Conservation (phyloP, 2,888 invertebrate species). For the Agapostemon virescens region DNA sequence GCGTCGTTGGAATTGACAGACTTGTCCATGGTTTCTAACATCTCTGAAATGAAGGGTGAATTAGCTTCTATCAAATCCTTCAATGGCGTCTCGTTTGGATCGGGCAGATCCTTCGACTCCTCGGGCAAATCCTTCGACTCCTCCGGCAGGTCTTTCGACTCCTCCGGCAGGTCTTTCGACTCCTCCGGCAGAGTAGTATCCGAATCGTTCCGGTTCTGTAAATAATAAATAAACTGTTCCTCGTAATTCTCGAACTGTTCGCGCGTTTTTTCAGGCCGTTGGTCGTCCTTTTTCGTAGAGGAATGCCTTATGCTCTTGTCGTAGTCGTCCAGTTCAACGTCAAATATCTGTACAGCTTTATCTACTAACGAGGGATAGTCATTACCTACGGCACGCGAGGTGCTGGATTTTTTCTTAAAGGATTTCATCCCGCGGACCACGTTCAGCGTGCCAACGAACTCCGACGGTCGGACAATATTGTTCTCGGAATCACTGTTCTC, state of each 20-base stretch:
- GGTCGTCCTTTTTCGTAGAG: slow-evolving; percentile 65
- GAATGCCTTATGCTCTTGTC: slow-evolving; percentile 76
- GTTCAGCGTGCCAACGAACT: slow-evolving; percentile 38
- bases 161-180: slow-evolving; percentile 49
- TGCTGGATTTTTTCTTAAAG: slow-evolving; percentile 63
- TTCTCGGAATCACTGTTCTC: slow-evolving; percentile 46
- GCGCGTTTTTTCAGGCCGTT: slow-evolving; percentile 46
- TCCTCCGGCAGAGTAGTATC: slow-evolving; percentile 12
- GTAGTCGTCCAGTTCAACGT: slow-evolving; percentile 70
- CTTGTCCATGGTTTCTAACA: slow-evolving; percentile 59
- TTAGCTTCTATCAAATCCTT: slow-evolving; percentile 74
- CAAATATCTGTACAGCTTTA: slow-evolving; percentile 71
- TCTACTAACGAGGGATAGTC: slow-evolving; percentile 50
- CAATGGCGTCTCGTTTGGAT: slow-evolving; percentile 68
- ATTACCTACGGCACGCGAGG: slow-evolving; percentile 65
- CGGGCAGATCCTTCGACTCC: slow-evolving; percentile 43
- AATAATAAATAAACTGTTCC: slow-evolving; percentile 73
- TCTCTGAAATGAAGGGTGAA: slow-evolving; percentile 70
- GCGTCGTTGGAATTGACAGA: slow-evolving; percentile 21
- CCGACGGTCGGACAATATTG: slow-evolving; percentile 39
- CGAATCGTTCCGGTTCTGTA: slow-evolving; percentile 59
- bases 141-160: slow-evolving; percentile 50
- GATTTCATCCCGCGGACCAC: slow-evolving; percentile 58
- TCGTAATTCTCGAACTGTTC: slow-evolving; percentile 72
- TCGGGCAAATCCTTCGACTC: slow-evolving; percentile 26